A percentile compares a stretch with the other conserved stretches of the same genome.
These are phyloP conservation scores for Drosophila seguyi DNA, from an alignment of 1,140 invertebrate species.

Conservation along the genomic window DNA sequence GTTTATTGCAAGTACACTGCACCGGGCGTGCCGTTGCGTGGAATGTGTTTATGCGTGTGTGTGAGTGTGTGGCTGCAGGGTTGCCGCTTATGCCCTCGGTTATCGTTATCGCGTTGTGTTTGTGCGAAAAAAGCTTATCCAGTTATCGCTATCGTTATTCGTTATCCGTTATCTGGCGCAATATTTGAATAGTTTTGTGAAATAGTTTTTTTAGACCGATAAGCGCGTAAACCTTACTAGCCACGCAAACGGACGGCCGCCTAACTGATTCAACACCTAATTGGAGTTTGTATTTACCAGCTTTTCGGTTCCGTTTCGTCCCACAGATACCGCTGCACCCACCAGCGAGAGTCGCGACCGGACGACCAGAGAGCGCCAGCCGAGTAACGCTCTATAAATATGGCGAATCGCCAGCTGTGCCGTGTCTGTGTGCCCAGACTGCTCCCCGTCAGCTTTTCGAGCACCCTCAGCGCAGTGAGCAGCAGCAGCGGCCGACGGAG, in stretches of 20 bases:
- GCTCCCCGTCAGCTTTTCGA: slow-evolving; percentile 2
- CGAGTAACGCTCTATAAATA: slow-evolving; percentile 1
- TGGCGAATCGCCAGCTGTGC: slow-evolving; percentile 16
- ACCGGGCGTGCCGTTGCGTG: neutral
- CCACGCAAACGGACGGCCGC: neutral
- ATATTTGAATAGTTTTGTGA: slow-evolving; percentile 12
- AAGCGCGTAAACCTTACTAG: neutral
- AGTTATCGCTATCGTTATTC: neutral
- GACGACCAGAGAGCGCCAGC: slow-evolving; percentile 1
- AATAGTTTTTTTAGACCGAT: neutral
- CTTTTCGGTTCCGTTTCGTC: neutral
- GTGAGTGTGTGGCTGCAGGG: neutral
- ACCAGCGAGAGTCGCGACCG: neutral
- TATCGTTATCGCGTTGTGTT: neutral
- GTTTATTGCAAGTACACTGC: slow-evolving; percentile 1
- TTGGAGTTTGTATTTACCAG: neutral
- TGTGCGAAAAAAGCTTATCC: slow-evolving; percentile 5
- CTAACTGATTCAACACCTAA: neutral
- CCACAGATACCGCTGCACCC: neutral
- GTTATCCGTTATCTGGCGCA: slow-evolving; percentile 2
- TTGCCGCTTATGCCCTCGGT: neutral
- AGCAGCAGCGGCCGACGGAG: neutral
- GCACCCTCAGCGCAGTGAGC: slow-evolving; percentile 1
- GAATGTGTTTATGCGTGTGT: neutral
- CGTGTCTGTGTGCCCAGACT: slow-evolving; percentile 15